Evolutionary conservation across 2,113 vertebrate genomes (phyloP).

Genomic region (Strix aluco): DNA sequence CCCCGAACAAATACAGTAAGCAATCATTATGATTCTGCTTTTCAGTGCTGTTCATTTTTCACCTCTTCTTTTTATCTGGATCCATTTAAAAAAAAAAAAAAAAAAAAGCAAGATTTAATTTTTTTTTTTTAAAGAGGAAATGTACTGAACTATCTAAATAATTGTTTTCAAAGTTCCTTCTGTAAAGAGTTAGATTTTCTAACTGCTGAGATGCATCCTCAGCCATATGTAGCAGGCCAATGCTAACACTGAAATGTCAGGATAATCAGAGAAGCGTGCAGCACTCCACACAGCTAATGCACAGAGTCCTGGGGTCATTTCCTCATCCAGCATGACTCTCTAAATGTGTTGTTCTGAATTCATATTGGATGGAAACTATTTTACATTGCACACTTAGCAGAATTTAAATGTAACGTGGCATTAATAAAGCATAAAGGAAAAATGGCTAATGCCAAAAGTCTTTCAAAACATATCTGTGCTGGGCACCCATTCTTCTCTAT

Average conservation of each 20-base stretch:
- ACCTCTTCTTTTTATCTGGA: not conserved
- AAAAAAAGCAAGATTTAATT: not conserved
- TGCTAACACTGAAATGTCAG: not conserved
- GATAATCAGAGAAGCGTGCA: not conserved
- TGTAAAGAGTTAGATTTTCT: conserved; percentile 17
- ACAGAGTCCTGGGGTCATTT: not conserved
- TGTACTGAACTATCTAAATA: not conserved
- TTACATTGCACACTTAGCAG: not conserved
- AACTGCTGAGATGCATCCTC: not conserved
- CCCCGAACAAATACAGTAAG: not conserved
- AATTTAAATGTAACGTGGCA: not conserved
- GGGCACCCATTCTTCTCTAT: not conserved
- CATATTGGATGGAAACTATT: not conserved
- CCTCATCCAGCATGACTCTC: not conserved
- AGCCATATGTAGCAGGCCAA: not conserved
- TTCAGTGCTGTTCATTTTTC: not conserved
- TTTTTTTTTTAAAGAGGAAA: not conserved
- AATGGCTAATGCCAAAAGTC: not conserved
- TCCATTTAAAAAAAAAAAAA: not conserved
- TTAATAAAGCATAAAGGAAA: not conserved
- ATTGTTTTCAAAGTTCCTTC: conserved; percentile 3
- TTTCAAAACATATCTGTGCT: not conserved
- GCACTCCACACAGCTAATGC: not conserved
- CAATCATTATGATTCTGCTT: not conserved
- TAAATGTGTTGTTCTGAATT: not conserved